Percentiles rank a stretch among this genome's conserved stretches.
phyloP scores from a whole-genome alignment of 1,140 invertebrate species.

The Heliothis virescens region DNA sequence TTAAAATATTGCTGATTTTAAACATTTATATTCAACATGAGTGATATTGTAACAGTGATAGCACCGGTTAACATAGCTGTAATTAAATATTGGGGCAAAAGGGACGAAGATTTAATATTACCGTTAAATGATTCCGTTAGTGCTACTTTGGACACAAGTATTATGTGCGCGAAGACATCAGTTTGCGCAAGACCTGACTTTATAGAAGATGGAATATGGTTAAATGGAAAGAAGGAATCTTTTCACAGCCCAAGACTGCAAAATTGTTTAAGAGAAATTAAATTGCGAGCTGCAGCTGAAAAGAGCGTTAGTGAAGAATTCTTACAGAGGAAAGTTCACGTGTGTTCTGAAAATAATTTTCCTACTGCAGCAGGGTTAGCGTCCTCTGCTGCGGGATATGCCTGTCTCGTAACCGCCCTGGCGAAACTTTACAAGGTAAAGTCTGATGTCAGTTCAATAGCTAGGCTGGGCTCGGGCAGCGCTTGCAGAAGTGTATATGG shows the following conservation, averaged over 20 bases:
- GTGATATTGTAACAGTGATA: constrained; percentile 90
- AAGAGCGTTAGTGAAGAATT: constrained; percentile 80
- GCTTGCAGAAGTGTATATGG: constrained; percentile 98
- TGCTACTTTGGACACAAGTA: constrained; percentile 93
- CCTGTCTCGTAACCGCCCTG: constrained; percentile 93
- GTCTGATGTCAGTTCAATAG: constrained; percentile 94
- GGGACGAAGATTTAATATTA: constrained; percentile 91
- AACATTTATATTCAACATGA: constrained; percentile 60
- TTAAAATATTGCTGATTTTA: not conserved
- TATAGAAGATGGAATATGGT: constrained; percentile 93
- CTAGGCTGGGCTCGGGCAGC: constrained; percentile 96
- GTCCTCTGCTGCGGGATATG: constrained; percentile 99
- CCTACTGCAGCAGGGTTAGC: constrained; percentile 99
- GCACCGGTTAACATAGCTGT: constrained; percentile 99
- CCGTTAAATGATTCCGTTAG: constrained; percentile 99
- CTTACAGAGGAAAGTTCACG: constrained; percentile 91
- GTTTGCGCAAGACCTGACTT: constrained; percentile 91
- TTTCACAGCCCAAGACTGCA: constrained; percentile 91
- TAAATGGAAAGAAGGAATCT: constrained; percentile 94
- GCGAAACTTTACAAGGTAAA: constrained; percentile 92
- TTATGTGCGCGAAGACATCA: constrained; percentile 97
- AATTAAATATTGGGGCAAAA: constrained; percentile 99
- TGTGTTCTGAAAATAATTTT: constrained; percentile 99
- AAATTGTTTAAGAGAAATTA: constrained; percentile 90
- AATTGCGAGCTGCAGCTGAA: constrained; percentile 84